Evolutionary conservation across 2,797 vertebrate genomes (phyloP).

Genomic region (Cygnus olor): DNA sequence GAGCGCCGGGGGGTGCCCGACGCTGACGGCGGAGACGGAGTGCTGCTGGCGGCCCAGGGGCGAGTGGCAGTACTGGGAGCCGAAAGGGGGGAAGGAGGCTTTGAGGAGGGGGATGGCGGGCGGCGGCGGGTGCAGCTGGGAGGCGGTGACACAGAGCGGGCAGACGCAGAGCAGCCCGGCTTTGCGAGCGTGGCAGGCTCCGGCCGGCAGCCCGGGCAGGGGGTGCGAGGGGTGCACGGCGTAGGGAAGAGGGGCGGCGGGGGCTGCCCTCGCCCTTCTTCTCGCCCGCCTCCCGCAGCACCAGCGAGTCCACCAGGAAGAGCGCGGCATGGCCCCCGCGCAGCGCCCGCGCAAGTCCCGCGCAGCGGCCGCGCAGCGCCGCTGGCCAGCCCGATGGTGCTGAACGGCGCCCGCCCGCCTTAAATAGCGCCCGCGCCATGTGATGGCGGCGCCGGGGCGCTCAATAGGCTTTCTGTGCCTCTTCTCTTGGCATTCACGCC

Average conservation of each 20-base stretch:
- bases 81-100: conserved; percentile 92
- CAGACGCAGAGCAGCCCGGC: conserved; percentile 96
- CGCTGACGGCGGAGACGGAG: conserved; percentile 84
- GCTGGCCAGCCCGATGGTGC: conserved; percentile 95
- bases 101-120: conserved; percentile 92
- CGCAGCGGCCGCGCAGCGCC: conserved; percentile 60
- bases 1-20: conserved; percentile 87
- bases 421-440: conserved; percentile 95
- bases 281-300: conserved; percentile 91
- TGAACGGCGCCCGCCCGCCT: conserved; percentile 87
- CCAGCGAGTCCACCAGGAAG: conserved; percentile 98
- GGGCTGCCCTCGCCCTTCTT: conserved; percentile 83
- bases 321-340: conserved; percentile 88
- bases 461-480: conserved; percentile 98
- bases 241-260: conserved; percentile 90
- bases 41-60: conserved; percentile 90
- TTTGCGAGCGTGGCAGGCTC: conserved; percentile 90
- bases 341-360: conserved; percentile 63
- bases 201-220: conserved; percentile 89
- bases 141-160: conserved; percentile 92
- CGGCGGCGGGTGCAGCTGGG: conserved; percentile 92
- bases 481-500: conserved; percentile 98
- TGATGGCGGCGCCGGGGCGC: conserved; percentile 92
- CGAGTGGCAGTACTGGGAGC: conserved; percentile 93
- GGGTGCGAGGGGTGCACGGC: conserved; percentile 90